Evolutionary conservation across 2,113 vertebrate species (phyloP).

Genomic region (Aythya baeri): DNA sequence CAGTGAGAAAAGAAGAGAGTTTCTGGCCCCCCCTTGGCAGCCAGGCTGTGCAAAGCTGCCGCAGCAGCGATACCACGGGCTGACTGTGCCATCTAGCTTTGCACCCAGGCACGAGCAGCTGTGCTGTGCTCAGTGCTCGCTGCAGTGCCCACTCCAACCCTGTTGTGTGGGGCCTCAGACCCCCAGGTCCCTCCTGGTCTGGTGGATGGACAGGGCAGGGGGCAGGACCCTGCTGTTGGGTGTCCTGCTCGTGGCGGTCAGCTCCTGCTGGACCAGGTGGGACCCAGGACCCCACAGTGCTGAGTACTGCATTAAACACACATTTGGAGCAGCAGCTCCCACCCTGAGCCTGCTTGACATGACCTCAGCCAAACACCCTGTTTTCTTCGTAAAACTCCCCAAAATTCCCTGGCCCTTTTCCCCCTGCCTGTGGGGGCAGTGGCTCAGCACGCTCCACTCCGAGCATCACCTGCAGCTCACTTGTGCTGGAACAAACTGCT

Average conservation of each 20-base stretch:
- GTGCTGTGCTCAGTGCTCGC: too few species aligned
- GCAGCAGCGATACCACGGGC: neutral
- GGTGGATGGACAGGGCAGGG: neutral
- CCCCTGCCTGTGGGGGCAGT: neutral
- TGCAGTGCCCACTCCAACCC: too few species aligned
- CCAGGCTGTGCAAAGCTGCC: neutral
- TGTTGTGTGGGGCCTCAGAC: too few species aligned
- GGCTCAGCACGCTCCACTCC: fast-evolving
- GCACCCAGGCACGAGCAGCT: neutral
- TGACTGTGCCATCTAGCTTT: conserved; percentile 71
- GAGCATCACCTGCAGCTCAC: neutral
- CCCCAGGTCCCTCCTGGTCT: neutral
- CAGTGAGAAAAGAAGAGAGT: neutral
- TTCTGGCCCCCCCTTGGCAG: neutral
- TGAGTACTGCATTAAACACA: neutral
- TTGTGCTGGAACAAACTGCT: fast-evolving
- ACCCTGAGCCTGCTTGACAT: neutral
- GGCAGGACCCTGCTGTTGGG: neutral
- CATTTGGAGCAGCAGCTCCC: neutral
- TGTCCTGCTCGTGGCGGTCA: fast-evolving
- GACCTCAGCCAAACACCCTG: too few species aligned
- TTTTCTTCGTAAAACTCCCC: neutral
- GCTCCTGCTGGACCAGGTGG: neutral
- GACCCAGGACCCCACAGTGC: fast-evolving
- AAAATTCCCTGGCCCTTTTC: neutral